Percentiles rank a stretch among this genome's conserved stretches.
phyloP scores from a whole-genome alignment of 2,797 vertebrate genomes.

The Neosilurus hyrtlii region DNA sequence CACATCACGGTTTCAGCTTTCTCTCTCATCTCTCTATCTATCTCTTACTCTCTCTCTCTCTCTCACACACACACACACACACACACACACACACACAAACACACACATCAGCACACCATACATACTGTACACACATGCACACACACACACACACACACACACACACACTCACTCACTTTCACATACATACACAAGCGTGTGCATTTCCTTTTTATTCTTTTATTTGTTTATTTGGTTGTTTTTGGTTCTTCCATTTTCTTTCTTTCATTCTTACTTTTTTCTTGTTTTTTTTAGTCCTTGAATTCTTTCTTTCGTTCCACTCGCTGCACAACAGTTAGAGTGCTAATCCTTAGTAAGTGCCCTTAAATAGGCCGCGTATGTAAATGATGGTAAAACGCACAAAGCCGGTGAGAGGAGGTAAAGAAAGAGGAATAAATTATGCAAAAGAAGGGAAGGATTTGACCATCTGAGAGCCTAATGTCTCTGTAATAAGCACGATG shows the following conservation, averaged over 20 bases:
- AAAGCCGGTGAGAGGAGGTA: slow-evolving; percentile 85
- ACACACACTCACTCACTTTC: background rate
- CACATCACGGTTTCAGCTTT: background rate
- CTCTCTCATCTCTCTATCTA: too few relatives aligned
- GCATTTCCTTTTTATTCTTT: background rate
- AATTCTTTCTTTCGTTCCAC: slow-evolving; percentile 72
- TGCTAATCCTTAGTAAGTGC: slow-evolving; percentile 90
- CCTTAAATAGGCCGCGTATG: slow-evolving; percentile 95
- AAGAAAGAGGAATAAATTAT: slow-evolving; percentile 89
- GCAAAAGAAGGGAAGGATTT: slow-evolving; percentile 93
- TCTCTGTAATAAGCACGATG: slow-evolving; percentile 92
- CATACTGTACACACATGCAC: background rate
- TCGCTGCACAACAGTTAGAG: slow-evolving; percentile 92
- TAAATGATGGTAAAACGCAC: slow-evolving; percentile 91
- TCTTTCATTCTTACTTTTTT: slow-evolving; percentile 8
- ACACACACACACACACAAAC: background rate
- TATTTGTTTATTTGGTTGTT: too few relatives aligned
- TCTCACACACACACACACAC: background rate
- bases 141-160: slow-evolving; percentile 5
- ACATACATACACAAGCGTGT: background rate
- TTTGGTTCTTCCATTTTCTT: background rate
- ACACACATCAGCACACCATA: background rate
- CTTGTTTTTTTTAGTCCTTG: slow-evolving; percentile 7
- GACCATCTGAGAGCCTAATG: slow-evolving; percentile 98
- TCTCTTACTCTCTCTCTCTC: too few relatives aligned